These are phyloP conservation scores for Ethmia dodecea DNA, from an alignment of 2,888 invertebrate genomes.

Conservation along the genomic window DNA sequence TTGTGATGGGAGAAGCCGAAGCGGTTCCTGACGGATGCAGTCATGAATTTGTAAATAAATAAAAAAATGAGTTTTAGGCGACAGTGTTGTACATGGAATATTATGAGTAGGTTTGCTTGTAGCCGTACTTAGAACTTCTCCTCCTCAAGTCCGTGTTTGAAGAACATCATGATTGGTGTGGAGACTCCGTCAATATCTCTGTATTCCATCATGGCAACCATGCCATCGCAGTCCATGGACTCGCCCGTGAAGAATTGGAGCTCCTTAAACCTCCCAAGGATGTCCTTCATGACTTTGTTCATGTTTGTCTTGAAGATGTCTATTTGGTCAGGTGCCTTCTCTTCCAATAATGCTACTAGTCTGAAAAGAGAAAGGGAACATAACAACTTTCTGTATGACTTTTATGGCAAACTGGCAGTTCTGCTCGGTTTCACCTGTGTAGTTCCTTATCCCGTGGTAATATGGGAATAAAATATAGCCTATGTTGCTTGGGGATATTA, in stretches of 20 bases:
- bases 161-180: slow-evolving; percentile 94
- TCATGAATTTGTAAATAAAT: slow-evolving; percentile 71
- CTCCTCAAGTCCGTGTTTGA: slow-evolving; percentile 96
- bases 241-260: slow-evolving; percentile 95
- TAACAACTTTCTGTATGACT: too few species aligned
- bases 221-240: slow-evolving; percentile 95
- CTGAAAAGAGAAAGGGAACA: slow-evolving; percentile 74
- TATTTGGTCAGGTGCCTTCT: slow-evolving; percentile 89
- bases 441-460: too few species aligned
- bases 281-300: slow-evolving; percentile 95
- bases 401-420: too few species aligned
- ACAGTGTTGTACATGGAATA: slow-evolving; percentile 45
- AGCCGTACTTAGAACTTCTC: slow-evolving; percentile 89
- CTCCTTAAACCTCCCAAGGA: slow-evolving; percentile 93
- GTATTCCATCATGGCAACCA: slow-evolving; percentile 96
- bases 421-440: too few species aligned
- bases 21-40: slow-evolving; percentile 52
- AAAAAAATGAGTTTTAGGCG: slow-evolving; percentile 56
- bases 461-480: too few species aligned
- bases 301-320: slow-evolving; percentile 93
- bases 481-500: too few species aligned
- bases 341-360: slow-evolving; percentile 88
- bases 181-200: slow-evolving; percentile 90
- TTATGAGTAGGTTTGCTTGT: slow-evolving; percentile 53
- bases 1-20: slow-evolving; percentile 66